Evolutionary conservation across 2,888 invertebrate species (phyloP), one percentile per base, ranked within the genome.

Genomic region (Dasypogon diadema): DNA sequence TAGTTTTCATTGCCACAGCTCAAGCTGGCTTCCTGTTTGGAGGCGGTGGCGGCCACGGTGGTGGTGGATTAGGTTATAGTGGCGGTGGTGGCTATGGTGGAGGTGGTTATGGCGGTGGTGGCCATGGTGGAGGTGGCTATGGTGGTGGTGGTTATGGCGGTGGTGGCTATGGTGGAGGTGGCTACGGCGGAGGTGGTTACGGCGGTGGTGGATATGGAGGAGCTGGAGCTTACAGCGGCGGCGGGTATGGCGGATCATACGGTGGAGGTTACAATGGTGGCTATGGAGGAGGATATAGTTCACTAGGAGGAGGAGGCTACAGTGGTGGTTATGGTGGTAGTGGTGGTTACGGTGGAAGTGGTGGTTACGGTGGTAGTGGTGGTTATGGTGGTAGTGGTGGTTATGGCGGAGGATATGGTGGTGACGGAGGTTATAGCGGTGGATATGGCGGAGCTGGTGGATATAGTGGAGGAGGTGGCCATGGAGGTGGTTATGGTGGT

Each of bases 1-100:
- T 76, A 48, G 77, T 63, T 68, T 60, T 76, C 8, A 51, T 75
- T 16, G 77, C 76, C n/a, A 65, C 73, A 14, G 77, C 76, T 63
- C 76, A 77, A 12, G 78, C 78, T 74, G 77, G 77, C 68, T 63
- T 75, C 16, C 55, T 78, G 8, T 74, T 75, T 42, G 72, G 77
- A 12, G 46, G 34, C 2, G 58, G 46, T 4, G 63, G 46, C 10
- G 55, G 37, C 12, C 22, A 34, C 4, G 60, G 72, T 12, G 73
- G 68, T 24, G 65, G 74, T 46, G 37, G 56, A 18, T 68, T 68
- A 42, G 48, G 70, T 22, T 42, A 55, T 22, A 55, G 76, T 48
- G 26, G 30, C 12, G 70, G 46, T 22, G 65, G 48, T 37, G 56
- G 54, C 12, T 46, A 8, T 16, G 24, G 30, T 37, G 72, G 72